A percentile compares a stretch with the other conserved stretches of the same genome.
Conservation (phyloP, 2,888 invertebrate genomes). For the Aleiodes leptofemur region DNA sequence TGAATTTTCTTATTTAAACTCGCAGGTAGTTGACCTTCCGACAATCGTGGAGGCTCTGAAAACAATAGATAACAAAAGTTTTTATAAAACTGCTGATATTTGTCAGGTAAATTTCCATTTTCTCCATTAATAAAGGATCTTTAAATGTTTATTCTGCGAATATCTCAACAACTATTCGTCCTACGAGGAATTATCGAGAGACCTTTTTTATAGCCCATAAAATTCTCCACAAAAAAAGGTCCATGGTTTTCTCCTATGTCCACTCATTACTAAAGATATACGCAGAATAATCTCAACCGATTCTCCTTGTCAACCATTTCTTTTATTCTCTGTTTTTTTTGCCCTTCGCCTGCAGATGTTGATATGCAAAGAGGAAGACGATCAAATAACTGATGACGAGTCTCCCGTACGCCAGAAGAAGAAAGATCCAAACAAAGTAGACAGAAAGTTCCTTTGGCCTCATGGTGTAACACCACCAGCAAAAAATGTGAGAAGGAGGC, state of each 20-base stretch:
- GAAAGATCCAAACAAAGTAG: slow-evolving; percentile 89
- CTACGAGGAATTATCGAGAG: too few relatives aligned
- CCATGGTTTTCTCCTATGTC: too few relatives aligned
- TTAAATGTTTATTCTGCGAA: too few relatives aligned
- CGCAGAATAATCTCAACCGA: not conserved
- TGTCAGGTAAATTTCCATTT: slow-evolving; percentile 81
- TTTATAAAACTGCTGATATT: slow-evolving; percentile 98
- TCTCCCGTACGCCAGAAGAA: slow-evolving; percentile 87
- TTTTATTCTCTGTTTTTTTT: not conserved
- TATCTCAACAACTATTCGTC: too few relatives aligned
- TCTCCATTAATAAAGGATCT: too few relatives aligned
- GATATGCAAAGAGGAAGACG: slow-evolving; percentile 92
- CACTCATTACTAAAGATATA: too few relatives aligned
- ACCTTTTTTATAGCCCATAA: too few relatives aligned
- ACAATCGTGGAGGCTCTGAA: slow-evolving; percentile 95
- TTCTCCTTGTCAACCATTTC: not conserved
- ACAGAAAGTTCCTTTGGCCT: slow-evolving; percentile 95
- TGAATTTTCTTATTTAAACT: slow-evolving; percentile 15
- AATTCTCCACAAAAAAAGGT: too few relatives aligned
- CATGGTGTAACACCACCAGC: slow-evolving; percentile 97
- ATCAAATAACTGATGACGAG: slow-evolving; percentile 87
- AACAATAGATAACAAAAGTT: slow-evolving; percentile 96
- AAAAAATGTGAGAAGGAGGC: slow-evolving; percentile 94
- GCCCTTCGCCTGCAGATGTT: slow-evolving; percentile 77
- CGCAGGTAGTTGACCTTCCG: slow-evolving; percentile 90